Evolutionary conservation across 1,140 invertebrate genomes (phyloP).

Genomic region (Macrocentrus cingulum): DNA sequence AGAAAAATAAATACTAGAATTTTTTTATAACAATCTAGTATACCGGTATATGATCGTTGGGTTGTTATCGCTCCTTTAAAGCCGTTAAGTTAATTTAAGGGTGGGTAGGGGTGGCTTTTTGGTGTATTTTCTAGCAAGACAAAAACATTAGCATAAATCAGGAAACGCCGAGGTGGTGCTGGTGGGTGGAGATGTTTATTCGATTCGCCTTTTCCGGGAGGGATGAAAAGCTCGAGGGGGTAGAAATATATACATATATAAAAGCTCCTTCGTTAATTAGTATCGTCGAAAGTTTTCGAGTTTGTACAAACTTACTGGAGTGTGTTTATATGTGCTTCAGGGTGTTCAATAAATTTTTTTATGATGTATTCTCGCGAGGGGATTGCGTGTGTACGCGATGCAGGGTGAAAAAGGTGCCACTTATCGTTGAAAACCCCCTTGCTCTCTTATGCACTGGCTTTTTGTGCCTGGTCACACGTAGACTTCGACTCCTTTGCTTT

Average conservation of each 20-base stretch:
- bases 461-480: background rate
- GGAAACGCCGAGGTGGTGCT: slow-evolving; percentile 32
- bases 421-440: slow-evolving; percentile 8
- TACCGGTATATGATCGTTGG: slow-evolving; percentile 56
- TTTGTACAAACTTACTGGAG: slow-evolving; percentile 8
- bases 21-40: slow-evolving; percentile 29
- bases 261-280: slow-evolving; percentile 22
- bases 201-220: slow-evolving; percentile 40
- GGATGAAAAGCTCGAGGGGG: slow-evolving; percentile 16
- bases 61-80: slow-evolving; percentile 57
- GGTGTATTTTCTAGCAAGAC: slow-evolving; percentile 55
- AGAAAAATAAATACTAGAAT: background rate
- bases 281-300: slow-evolving; percentile 20
- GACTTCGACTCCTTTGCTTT: slow-evolving; percentile 1
- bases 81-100: slow-evolving; percentile 56
- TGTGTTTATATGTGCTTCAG: background rate
- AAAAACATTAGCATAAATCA: slow-evolving; percentile 61
- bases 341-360: background rate
- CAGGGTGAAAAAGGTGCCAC: slow-evolving; percentile 11
- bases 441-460: slow-evolving; percentile 1
- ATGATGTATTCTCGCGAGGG: slow-evolving; percentile 25
- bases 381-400: background rate
- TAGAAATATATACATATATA: background rate
- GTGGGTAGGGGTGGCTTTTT: slow-evolving; percentile 48
- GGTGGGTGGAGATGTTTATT: slow-evolving; percentile 48